Evolutionary conservation across 2,797 vertebrate species (phyloP).

Genomic region (Galago senegalensis): DNA sequence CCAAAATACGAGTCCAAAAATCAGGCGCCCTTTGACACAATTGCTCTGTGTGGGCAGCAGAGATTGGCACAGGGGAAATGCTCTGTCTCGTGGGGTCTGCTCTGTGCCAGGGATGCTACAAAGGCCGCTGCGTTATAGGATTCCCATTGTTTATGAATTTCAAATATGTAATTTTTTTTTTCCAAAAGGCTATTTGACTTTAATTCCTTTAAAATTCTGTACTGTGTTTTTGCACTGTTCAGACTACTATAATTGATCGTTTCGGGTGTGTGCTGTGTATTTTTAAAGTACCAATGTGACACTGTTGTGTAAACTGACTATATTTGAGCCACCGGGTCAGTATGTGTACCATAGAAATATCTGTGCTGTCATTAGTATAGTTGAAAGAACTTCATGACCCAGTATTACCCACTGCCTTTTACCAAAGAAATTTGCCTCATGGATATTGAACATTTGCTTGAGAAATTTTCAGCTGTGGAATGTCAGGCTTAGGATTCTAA

Average conservation of each 20-base stretch:
- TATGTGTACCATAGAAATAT: not conserved
- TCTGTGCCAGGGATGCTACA: not conserved
- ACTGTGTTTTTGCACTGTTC: not conserved
- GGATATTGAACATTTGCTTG: constrained; percentile 65
- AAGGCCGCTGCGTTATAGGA: not conserved
- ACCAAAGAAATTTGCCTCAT: constrained; percentile 63
- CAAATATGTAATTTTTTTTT: not conserved
- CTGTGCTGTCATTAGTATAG: constrained; percentile 59
- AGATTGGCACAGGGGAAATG: fast-evolving
- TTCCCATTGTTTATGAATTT: not conserved
- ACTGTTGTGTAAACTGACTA: not conserved
- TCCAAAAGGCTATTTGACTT: not conserved
- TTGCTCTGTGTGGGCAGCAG: not conserved
- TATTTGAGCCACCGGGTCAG: constrained; percentile 34
- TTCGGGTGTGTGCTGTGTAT: not conserved
- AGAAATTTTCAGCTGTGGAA: constrained; percentile 57
- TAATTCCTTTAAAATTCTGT: not conserved
- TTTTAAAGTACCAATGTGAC: not conserved
- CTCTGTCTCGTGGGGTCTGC: fast-evolving
- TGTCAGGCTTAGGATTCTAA: constrained; percentile 43
- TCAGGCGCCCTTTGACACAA: not conserved
- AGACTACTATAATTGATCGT: constrained; percentile 34
- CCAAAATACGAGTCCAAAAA: not conserved
- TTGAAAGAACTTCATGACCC: constrained; percentile 80
- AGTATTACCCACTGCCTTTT: not conserved